Evolutionary conservation across 2,113 vertebrate species (phyloP), one percentile per base, ranked within the genome.

Genomic region (Turnix velox): DNA sequence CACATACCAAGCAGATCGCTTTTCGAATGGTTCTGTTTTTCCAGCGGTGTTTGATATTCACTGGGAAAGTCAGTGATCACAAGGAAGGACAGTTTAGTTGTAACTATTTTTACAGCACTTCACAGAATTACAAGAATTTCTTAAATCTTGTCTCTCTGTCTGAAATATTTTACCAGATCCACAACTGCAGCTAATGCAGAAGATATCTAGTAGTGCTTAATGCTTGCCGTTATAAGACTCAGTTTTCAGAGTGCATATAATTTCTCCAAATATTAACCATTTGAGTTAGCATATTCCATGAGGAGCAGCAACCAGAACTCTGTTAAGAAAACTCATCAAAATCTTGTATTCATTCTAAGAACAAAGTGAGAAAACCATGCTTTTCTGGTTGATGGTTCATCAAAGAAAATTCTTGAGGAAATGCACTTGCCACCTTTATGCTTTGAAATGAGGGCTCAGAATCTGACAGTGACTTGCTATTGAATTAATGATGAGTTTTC

Each of bases 101-200:
- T 77, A 87, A 72, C 62, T 91, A 49, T 96, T 82, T 95, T 78
- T 69, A 52, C 48, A 95, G 14, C 80, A 65, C 46, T 77, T 77
- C 92, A 72, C 69, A 87, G 87, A 82, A 91, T 62, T 93, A 46
- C 66, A 91, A 73, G 62, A 52, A 35, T 83, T 95, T 84, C 80
- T 85, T 68, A 57, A 33, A 74, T 66, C 62, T 67, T 80, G 3
- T 81, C 33, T 92, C 79, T 82, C 63, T 86, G 35, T 66, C 62
- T 88, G 75, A 85, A 67, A 90, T 80, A 25, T 92, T 95, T 90
- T 58, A 63, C 19, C 43, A 77, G 59, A 69, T 55, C 43, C 23
- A 46, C 63, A 23, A 39, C 84, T 92, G 28, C 25, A 89, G 57
- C 25, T 87, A 75, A 72, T 31, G 8, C n/a, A 69, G 78, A 83